Percentiles rank a stretch among this genome's conserved stretches.
Evolutionary conservation across 2,888 invertebrate species (phyloP).

Genomic region (Sinohyriopsis cumingii): DNA sequence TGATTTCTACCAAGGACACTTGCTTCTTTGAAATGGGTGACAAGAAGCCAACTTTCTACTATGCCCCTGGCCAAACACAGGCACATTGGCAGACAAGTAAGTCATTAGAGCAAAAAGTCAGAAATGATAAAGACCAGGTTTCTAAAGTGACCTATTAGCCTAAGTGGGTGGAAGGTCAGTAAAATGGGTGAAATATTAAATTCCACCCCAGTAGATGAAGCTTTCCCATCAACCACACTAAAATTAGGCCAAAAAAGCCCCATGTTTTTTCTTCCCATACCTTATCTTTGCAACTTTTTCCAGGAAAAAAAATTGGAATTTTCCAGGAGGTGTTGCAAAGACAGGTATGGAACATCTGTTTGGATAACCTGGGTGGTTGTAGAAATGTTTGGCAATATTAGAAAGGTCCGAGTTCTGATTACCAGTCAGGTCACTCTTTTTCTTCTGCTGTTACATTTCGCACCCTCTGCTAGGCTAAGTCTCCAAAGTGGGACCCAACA

Average conservation of each 20-base stretch:
- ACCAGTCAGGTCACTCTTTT: background rate
- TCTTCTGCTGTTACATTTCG: background rate
- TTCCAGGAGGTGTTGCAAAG: no score
- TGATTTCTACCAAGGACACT: slow-evolving; percentile 39
- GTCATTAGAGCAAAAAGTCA: slow-evolving; percentile 8
- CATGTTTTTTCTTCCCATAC: no score
- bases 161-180: no score
- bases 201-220: no score
- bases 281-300: no score
- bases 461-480: no score
- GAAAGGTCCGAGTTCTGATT: background rate
- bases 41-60: slow-evolving; percentile 48
- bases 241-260: no score
- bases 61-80: slow-evolving; percentile 44
- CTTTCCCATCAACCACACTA: no score
- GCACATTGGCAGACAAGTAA: slow-evolving; percentile 49
- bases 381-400: background rate
- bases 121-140: no score
- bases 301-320: no score
- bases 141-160: no score
- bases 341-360: background rate
- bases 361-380: background rate
- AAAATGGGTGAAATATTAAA: background rate
- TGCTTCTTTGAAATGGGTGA: slow-evolving; percentile 40
- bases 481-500: no score